A percentile compares a stretch with the other conserved stretches of the same genome.
Evolutionary conservation across 2,888 invertebrate genomes (phyloP).

Genomic region (Andrena praecox): DNA sequence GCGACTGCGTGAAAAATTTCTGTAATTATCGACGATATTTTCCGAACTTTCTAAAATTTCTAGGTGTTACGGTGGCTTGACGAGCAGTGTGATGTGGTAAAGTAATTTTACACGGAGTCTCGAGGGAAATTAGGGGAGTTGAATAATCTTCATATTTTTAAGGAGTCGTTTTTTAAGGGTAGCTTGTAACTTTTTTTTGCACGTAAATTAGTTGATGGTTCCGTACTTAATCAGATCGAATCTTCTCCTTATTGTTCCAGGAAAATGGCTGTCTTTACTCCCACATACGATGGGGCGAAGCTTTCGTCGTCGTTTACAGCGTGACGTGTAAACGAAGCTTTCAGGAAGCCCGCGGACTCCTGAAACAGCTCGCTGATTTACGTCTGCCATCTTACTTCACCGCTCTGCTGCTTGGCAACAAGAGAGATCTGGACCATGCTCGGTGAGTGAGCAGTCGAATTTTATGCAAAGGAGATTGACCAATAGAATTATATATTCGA

Average conservation of each 20-base stretch:
- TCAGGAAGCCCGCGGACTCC: constrained; percentile 90
- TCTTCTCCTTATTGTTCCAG: constrained; percentile 84
- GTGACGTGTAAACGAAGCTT: constrained; percentile 92
- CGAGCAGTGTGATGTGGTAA: constrained; percentile 12
- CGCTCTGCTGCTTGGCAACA: constrained; percentile 92
- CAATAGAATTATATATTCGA: neutral
- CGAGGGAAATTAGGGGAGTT: constrained; percentile 15
- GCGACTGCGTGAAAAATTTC: constrained; percentile 25
- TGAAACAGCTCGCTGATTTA: constrained; percentile 90
- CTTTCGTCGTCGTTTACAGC: constrained; percentile 93
- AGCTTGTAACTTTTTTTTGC: neutral
- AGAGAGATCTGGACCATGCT: constrained; percentile 92
- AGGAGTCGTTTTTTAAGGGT: neutral
- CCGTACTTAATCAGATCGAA: neutral
- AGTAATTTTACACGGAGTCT: neutral
- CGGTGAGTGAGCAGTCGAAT: constrained; percentile 86
- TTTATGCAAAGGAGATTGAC: neutral
- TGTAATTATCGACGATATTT: constrained; percentile 43
- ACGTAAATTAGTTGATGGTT: neutral
- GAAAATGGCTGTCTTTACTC: constrained; percentile 91
- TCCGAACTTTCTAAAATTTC: constrained; percentile 46
- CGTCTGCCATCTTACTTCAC: constrained; percentile 92
- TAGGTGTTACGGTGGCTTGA: constrained; percentile 10
- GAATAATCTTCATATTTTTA: neutral
- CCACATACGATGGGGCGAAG: constrained; percentile 93